Conservation (phyloP, 1,140 invertebrate species). For the Akabosia matsudoensis region DNA sequence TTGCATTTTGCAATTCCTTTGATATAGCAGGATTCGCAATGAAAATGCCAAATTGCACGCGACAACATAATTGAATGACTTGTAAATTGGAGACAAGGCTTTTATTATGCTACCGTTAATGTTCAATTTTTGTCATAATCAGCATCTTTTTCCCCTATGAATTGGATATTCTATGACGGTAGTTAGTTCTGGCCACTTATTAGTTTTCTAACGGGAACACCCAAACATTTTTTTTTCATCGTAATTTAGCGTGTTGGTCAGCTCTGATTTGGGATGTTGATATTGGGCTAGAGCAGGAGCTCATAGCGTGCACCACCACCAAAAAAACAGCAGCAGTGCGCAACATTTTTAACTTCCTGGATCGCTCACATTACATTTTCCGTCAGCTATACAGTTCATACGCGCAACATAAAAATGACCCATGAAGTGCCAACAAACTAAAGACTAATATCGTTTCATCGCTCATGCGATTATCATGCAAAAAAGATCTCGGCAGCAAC, state of each 20-base stretch:
- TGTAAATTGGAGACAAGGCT: neutral
- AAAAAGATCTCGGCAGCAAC: too few species aligned
- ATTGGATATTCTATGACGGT: neutral
- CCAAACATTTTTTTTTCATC: neutral
- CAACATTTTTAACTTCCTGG: neutral
- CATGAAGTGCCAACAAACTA: neutral
- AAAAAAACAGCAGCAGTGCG: too few species aligned
- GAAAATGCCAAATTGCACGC: neutral
- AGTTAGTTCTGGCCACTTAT: neutral
- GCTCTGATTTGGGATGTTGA: neutral
- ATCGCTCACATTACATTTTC: neutral
- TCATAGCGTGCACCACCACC: neutral
- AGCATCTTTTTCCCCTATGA: neutral
- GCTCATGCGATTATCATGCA: neutral
- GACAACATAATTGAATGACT: slow-evolving; percentile 3
- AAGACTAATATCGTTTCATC: neutral
- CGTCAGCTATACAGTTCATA: neutral
- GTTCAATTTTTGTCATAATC: neutral
- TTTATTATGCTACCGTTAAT: neutral
- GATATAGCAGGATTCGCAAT: neutral
- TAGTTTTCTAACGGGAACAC: neutral
- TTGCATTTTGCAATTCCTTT: too few species aligned
- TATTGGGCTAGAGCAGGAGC: neutral
- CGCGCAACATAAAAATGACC: neutral
- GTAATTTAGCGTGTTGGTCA: neutral